Conservation (phyloP, 2,113 vertebrate genomes). For the Rhipidura dahli region DNA sequence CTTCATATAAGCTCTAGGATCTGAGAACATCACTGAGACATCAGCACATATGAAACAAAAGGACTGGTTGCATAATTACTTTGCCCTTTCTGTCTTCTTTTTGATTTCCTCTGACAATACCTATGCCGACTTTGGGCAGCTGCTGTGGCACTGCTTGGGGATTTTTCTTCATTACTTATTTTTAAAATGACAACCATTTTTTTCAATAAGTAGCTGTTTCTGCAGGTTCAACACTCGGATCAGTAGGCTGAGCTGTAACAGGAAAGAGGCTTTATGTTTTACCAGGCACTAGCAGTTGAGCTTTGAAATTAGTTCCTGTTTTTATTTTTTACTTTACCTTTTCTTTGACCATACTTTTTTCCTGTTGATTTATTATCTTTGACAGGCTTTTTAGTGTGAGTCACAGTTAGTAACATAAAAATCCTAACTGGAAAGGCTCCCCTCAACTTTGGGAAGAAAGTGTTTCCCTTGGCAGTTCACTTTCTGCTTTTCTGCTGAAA, state of each 20-base stretch:
- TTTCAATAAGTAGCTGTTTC: background rate
- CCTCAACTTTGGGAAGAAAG: background rate
- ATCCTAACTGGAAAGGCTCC: background rate
- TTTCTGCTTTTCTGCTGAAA: background rate
- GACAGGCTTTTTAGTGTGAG: background rate
- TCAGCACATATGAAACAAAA: background rate
- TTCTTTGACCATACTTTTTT: background rate
- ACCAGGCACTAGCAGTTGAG: background rate
- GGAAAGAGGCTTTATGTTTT: background rate
- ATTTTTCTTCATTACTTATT: background rate
- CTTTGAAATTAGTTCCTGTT: background rate
- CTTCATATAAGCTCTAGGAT: background rate
- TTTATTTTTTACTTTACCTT: background rate
- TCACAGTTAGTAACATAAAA: background rate
- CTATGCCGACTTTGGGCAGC: background rate
- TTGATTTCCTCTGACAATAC: background rate
- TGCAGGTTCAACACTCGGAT: background rate
- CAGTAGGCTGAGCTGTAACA: background rate
- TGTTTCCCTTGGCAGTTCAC: background rate
- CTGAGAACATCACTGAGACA: background rate
- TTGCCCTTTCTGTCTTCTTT: background rate
- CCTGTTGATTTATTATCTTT: background rate
- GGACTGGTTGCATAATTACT: background rate
- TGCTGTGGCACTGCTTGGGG: background rate
- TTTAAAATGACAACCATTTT: background rate